A percentile compares a stretch with the other conserved stretches of the same genome.
These are phyloP conservation scores for Drosophila meridionalis DNA, from an alignment of 2,888 invertebrate species.

Conservation along the genomic window DNA sequence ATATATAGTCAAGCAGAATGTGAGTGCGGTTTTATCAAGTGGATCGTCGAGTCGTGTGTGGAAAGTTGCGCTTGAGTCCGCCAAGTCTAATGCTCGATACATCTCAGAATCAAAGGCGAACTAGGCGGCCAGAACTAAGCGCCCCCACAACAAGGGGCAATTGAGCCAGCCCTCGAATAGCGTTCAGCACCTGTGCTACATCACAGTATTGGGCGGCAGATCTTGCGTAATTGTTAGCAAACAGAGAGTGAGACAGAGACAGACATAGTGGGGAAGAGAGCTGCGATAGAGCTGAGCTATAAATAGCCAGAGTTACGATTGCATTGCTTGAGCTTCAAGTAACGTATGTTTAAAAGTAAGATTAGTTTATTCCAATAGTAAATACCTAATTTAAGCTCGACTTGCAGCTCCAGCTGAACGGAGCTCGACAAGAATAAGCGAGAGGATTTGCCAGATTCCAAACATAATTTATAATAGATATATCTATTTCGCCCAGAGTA, in stretches of 20 bases:
- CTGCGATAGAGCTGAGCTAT: not conserved
- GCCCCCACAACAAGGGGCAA: not conserved
- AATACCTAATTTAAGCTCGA: not conserved
- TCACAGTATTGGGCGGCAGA: not conserved
- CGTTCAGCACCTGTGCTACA: not conserved
- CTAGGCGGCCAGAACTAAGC: not conserved
- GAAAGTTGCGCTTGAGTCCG: constrained; percentile 36
- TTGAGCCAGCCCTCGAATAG: not conserved
- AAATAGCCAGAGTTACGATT: constrained; percentile 2
- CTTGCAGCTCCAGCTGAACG: not conserved
- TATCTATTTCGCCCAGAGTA: too few relatives aligned
- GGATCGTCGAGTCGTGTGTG: constrained; percentile 22
- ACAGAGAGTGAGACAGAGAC: not conserved
- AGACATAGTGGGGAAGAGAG: not conserved
- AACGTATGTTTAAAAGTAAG: not conserved
- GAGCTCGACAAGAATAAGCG: not conserved
- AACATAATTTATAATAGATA: too few relatives aligned
- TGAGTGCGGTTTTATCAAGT: constrained; percentile 24
- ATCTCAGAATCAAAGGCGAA: constrained; percentile 5
- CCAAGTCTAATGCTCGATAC: constrained; percentile 22
- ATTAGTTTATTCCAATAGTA: not conserved
- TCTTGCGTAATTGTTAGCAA: constrained; percentile 6
- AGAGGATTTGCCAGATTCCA: too few relatives aligned
- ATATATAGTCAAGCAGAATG: constrained; percentile 16
- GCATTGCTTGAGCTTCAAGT: not conserved